These are phyloP conservation scores for Bombus difficillimus DNA, from an alignment of 1,140 invertebrate species.

Conservation along the genomic window DNA sequence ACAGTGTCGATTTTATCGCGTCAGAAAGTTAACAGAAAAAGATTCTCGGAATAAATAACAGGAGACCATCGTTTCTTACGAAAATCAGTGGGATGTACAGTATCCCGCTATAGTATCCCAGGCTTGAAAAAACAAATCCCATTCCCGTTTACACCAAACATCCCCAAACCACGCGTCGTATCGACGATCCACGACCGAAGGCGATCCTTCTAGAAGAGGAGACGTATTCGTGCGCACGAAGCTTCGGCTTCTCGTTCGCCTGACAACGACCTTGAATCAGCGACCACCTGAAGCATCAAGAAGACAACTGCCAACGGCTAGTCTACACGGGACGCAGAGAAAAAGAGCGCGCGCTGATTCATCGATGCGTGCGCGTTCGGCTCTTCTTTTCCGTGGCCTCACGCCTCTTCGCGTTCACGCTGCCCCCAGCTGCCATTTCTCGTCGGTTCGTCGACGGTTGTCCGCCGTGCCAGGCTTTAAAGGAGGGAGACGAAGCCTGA, in stretches of 20 bases:
- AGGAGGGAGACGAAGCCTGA: constrained; percentile 53
- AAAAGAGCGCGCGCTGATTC: constrained; percentile 55
- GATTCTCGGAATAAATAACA: neutral
- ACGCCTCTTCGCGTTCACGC: neutral
- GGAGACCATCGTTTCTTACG: neutral
- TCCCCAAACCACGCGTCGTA: neutral
- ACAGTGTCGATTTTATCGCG: no score
- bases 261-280: constrained; percentile 48
- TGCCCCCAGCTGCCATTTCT: constrained; percentile 6
- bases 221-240: neutral
- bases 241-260: neutral
- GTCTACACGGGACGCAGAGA: neutral
- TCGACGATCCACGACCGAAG: neutral
- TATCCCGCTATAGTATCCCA: neutral
- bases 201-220: neutral
- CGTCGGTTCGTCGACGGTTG: neutral
- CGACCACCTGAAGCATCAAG: constrained; percentile 35
- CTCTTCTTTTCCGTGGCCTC: constrained; percentile 41
- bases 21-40: no score
- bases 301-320: constrained; percentile 24
- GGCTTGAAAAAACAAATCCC: neutral
- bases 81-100: neutral
- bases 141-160: neutral
- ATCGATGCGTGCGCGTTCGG: constrained; percentile 24
- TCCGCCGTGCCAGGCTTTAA: constrained; percentile 6